phyloP scores from a whole-genome alignment of 35 echinoderm and acorn worm genomes.

The Holothuria glaberrima region DNA sequence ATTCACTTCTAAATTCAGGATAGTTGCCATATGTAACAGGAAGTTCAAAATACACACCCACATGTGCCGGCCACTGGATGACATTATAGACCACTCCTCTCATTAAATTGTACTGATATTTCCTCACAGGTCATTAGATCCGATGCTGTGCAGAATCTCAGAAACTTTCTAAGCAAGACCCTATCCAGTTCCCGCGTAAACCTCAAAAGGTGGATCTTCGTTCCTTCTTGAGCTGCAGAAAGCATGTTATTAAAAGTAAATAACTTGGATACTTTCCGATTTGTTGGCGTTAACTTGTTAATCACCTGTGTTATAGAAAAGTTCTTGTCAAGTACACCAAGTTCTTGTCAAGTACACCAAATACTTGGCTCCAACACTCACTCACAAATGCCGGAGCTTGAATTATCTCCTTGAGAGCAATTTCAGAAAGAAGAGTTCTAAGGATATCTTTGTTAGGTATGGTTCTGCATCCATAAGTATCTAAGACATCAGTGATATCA shows the following conservation, averaged over 20 bases:
- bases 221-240: background rate
- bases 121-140: background rate
- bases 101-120: conserved; percentile 11
- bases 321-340: background rate
- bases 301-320: conserved; percentile 8
- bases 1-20: conserved; percentile 56
- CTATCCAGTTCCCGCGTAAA: background rate
- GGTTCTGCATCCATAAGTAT: conserved; percentile 47
- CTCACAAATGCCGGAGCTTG: conserved; percentile 55
- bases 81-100: conserved; percentile 1
- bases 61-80: conserved; percentile 50
- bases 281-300: background rate
- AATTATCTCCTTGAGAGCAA: conserved; percentile 54
- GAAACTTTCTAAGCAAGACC: conserved; percentile 14
- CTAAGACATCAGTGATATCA: conserved; percentile 44
- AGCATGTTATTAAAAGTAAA: conserved; percentile 22
- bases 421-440: conserved; percentile 6
- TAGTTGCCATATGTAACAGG: conserved; percentile 44
- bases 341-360: conserved; percentile 11
- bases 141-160: conserved; percentile 46
- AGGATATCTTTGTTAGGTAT: conserved; percentile 48
- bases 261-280: conserved; percentile 6
- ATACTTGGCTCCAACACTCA: conserved; percentile 41
- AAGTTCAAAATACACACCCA: conserved; percentile 33
- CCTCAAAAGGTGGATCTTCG: conserved; percentile 12